Base-by-base conservation (phyloP, 2,113 vertebrate species). In the Ellobius talpinus region DNA sequence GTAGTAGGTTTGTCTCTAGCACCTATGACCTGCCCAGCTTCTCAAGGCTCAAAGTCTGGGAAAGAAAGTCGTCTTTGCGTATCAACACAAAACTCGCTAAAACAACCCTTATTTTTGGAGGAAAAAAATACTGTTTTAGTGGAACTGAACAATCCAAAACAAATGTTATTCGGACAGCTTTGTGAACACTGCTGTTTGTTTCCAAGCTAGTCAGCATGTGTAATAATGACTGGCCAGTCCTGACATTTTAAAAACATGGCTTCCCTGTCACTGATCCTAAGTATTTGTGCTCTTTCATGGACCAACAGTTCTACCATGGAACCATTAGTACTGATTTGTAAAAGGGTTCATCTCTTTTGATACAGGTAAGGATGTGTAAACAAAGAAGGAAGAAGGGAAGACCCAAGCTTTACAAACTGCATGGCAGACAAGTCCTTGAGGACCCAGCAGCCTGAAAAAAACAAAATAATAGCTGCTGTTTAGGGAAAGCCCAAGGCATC, bases 21-120 rank as follows among this genome's bases (percentile, higher is more conserved):
- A 84, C 26, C n/a, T 5, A 10, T 10, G 13, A 42, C 13, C 14
- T 84, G 14, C 10, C 9, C 6, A 31, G n/a, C n/a, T 31, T 45
- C 58, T 84, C 94, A 92, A 97, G 84, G 76, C 19, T 81, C 66
- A 87, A 96, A 77, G 12, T 93, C 84, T 87, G 21, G 93, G 65
- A 96, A 91, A 65, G 90, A 66, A 86, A 39, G 12, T 93, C 85
- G 47, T 90, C 31, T 55, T 92, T 92, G 55, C 33, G 31, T 87
- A 24, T 66, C 58, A 93, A 61, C 42, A 90, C 58, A 76, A 55
- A 31, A 31, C n/a, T 79, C 58, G 73, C 76, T n/a, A 79, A 84
- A 78, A 3, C 29, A 92, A 74, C 10, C 91, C 93, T 95, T 79
- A 65, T 89, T 95, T 93, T 73, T 1, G 74, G 36, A 90, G 87